Percentiles rank a stretch among this genome's conserved stretches.
These are phyloP conservation scores for Axea sp. DNA, from an alignment of 2,888 invertebrate genomes.

Conservation along the genomic window DNA sequence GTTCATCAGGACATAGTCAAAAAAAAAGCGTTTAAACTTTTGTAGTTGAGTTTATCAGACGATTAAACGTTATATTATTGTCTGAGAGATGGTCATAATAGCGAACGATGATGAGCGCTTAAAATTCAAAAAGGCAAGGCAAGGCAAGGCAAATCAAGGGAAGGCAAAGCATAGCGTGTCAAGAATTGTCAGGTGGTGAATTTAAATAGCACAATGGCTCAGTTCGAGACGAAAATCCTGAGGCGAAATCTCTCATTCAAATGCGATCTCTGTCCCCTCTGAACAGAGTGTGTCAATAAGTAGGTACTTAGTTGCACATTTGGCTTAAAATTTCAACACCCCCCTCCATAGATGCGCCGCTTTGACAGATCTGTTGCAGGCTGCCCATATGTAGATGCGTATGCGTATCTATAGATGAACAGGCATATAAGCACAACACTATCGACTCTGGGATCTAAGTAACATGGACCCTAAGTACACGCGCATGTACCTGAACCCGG, in stretches of 20 bases:
- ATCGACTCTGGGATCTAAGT: conserved; percentile 58
- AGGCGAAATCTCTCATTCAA: conserved; percentile 77
- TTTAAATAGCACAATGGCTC: conserved; percentile 75
- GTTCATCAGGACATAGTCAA: too few relatives aligned
- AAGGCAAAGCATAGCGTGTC: conserved; percentile 70
- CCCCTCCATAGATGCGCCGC: conserved; percentile 39
- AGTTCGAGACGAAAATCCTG: conserved; percentile 74
- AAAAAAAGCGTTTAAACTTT: conserved; percentile 9
- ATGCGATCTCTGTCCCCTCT: conserved; percentile 73
- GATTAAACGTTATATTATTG: conserved; percentile 34
- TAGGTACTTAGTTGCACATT: conserved; percentile 79
- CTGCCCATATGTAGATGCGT: conserved; percentile 45
- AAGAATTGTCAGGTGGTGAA: conserved; percentile 75
- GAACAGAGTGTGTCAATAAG: conserved; percentile 74
- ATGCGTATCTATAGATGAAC: conserved; percentile 38
- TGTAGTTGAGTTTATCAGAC: not conserved
- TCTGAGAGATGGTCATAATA: conserved; percentile 26
- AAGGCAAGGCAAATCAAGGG: too few relatives aligned
- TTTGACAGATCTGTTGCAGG: conserved; percentile 34
- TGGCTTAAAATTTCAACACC: conserved; percentile 73
- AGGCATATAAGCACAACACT: conserved; percentile 47
- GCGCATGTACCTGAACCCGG: conserved; percentile 20
- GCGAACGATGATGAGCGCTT: conserved; percentile 39
- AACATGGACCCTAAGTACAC: conserved; percentile 24
- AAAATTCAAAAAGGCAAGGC: conserved; percentile 71